phyloP scores from a whole-genome alignment of 2,888 invertebrate species.

The Drosophila kambysellisi region DNA sequence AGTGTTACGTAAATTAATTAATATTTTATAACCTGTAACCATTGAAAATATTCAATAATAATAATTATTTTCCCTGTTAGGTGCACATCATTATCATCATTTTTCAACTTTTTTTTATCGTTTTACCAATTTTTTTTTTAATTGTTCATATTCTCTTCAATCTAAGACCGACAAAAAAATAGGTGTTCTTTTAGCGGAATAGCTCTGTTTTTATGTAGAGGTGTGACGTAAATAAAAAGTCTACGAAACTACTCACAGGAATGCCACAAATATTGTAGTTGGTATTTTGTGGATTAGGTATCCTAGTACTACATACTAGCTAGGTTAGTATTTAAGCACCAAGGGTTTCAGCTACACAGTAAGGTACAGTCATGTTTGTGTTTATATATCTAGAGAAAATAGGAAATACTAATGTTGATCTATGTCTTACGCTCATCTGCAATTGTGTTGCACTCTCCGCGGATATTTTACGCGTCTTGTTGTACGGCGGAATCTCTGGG shows the following conservation, averaged over 20 bases:
- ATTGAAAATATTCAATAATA: not conserved
- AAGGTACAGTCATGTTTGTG: constrained; percentile 7
- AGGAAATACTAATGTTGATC: constrained; percentile 1
- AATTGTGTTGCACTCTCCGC: constrained; percentile 86
- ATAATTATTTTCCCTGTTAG: not conserved
- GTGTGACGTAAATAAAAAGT: not conserved
- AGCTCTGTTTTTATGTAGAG: not conserved
- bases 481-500: constrained; percentile 86
- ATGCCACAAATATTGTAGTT: constrained; percentile 8
- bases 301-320: constrained; percentile 3
- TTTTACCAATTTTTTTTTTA: not conserved
- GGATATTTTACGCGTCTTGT: constrained; percentile 86
- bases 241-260: constrained; percentile 12
- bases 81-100: not conserved
- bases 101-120: not conserved
- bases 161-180: not conserved
- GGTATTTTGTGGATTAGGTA: not conserved
- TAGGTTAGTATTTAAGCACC: constrained; percentile 26
- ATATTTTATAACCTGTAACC: not conserved
- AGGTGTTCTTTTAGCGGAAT: not conserved
- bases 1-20: not conserved
- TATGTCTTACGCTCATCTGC: constrained; percentile 83
- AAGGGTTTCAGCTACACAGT: constrained; percentile 23
- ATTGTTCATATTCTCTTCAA: not conserved
- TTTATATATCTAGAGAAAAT: not conserved